Evolutionary conservation across 2,888 invertebrate species (phyloP), one percentile per base, ranked within the genome.

Genomic region (Ceriagrion tenellum): DNA sequence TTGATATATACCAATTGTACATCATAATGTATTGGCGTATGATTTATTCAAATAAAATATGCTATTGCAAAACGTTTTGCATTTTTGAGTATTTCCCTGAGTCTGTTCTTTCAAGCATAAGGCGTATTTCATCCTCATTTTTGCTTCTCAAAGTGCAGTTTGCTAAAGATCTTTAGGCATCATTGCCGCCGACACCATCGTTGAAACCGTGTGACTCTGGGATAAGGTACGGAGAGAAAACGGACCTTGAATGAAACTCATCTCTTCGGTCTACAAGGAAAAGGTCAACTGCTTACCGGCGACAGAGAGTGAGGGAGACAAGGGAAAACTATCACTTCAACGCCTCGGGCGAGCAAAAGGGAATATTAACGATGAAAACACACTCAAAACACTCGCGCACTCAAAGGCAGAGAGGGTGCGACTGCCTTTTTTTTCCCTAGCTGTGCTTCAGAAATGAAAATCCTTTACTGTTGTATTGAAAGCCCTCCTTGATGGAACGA

Each of bases 381-480:
- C 81, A 81, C 81, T 81, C 81, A 81, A 81, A 81, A 81, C 81
- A 81, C 81, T 81, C 30, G 81, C 81, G 35, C 81, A 16, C 81
- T 81, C 81, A 81, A 81, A 81, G 35, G 81, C 81, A 35, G 81
- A 35, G 40, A 26, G 91, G n/a, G 40, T 35, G 91, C 47, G 93
- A 93, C 93, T 18, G 74, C 74, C 93, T 35, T 93, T 74, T 93
- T 30, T 59, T 81, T 91, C 63, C 26, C 59, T 23, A 40, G 63
- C 63, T 40, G 63, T 69, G 26, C 91, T 69, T 93, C 69, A 74
- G 56, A 93, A 74, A 74, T 69, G 93, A 93, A 47, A 93, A 93
- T 69, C 93, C 93, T 81, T 81, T 81, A 81, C 81, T 35, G 35
- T 81, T 81, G 81, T 18, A 81, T 81, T 35, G 81, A 81, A 81